Base-by-base conservation (phyloP, 1,140 invertebrate species). In the Leptoteleia sp. region DNA sequence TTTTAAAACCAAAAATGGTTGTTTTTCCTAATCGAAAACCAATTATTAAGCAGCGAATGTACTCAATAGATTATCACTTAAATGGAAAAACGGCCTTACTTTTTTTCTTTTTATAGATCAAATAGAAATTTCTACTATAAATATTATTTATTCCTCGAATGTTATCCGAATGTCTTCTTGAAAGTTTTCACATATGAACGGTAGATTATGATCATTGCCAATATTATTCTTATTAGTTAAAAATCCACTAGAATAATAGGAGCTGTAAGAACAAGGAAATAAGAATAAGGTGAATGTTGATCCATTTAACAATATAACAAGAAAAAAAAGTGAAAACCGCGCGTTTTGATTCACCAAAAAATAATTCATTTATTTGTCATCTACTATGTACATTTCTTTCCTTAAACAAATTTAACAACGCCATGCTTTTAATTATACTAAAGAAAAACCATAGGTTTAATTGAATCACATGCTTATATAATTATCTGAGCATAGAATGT, bases 391-490 rank as follows among this genome's bases (percentile, higher is more conserved):
- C 7, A 1, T 31, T 31, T 31, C n/a, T 31, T 31, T 31, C n/a
- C 2, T 22, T 3, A 22, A 22, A 31, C 7, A 9, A 3, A 31
- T 3, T 8, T 4, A 16, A 6, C 37, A 38, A 37, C 6, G 6
- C 22, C 33, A 38, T 25, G 37, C 52, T 3, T n/a, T 57, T 42
- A 8, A 12, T 4, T 38, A n/a, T 8, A 9, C 40, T 12, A 22
- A 61, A 42, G 59, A 62, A 62, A 50, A 62, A 16, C 45, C 59
- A 62, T 62, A 62, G 59, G 45, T 38, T 62, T 50, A n/a, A 7
- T 33, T 33, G 4, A 7, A 29, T 7, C 8, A 29, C 8, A 7
- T 4, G 27, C 8, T 29, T 29, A 29, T 22, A 22, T 22, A 3
- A 5, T 22, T 3, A 22, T 22, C 2, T 22, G 2, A 2, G 5